Base-by-base conservation (phyloP, 2,113 vertebrate genomes). In the Sclerurus mexicanus region DNA sequence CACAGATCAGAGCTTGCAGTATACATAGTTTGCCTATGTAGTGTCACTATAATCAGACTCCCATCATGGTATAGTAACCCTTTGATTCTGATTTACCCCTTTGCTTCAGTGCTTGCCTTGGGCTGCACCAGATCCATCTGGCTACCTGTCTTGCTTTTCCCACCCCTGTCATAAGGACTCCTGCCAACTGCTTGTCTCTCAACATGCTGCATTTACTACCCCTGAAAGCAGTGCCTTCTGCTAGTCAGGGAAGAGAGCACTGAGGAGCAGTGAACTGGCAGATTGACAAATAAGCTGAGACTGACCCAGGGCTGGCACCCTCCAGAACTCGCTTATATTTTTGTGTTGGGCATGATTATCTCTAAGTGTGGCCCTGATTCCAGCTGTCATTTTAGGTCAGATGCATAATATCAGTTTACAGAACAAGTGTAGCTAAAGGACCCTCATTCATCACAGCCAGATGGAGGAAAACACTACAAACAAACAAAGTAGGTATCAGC, bases 361-460 rank as follows among this genome's bases (percentile, higher is more conserved):
- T 95, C 86, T 89, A 96, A 95, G 66, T 81, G 90, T 90, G 92
- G 92, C 95, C 88, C 68, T 96, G 95, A 93, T 96, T 96, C 88
- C 96, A 96, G 96, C 95, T 97, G 96, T 97, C 96, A 87, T 92
- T 96, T 96, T 94, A 93, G 95, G 96, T 96, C 96, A 97, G 85
- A 93, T 85, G 92, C 88, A 93, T 94, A 85, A 76, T 94, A 95
- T 94, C 90, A 96, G 88, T 80, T 93, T 96, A 93, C 85, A 94
- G 85, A 95, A 94, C 93, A 96, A 96, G 88, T 87, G 84, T 89
- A 90, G 88, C 91, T 92, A 92, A 93, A 95, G 86, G 84, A 92
- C 92, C 80, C 83, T 95, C 88, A 73, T 96, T 84, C 74, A 44
- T 96, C 96, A 95, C 4, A 90, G 88, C 69, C 95, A 96, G 90